Percentiles rank a stretch among this genome's conserved stretches.
These are phyloP conservation scores for Falco peregrinus DNA, from an alignment of 2,797 vertebrate species.

Conservation along the genomic window DNA sequence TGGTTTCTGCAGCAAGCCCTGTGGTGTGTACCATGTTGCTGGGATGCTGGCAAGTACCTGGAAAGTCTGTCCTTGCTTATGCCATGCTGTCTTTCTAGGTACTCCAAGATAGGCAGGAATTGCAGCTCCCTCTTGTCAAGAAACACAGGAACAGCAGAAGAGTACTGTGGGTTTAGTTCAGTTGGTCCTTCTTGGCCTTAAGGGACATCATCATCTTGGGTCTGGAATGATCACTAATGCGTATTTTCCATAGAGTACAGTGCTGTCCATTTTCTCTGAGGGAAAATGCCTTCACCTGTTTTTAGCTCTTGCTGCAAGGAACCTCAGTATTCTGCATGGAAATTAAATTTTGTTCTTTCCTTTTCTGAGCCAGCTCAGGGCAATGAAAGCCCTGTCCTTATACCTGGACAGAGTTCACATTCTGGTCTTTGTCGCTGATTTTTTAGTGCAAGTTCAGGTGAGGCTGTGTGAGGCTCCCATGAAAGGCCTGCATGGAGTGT, in stretches of 20 bases:
- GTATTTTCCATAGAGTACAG: neutral
- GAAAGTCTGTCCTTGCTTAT: neutral
- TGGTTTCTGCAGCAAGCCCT: neutral
- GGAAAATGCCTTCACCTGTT: neutral
- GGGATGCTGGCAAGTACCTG: neutral
- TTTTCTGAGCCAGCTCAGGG: neutral
- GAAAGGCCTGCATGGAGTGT: neutral
- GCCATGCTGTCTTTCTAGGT: neutral
- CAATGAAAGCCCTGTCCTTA: neutral
- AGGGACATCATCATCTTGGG: neutral
- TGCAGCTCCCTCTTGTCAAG: neutral
- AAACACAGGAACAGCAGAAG: neutral
- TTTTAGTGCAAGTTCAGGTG: neutral
- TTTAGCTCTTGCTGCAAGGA: slow-evolving; percentile 4
- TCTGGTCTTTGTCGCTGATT: neutral
- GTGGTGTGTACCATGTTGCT: neutral
- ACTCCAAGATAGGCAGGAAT: neutral
- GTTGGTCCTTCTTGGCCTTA: neutral
- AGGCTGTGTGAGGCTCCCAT: neutral
- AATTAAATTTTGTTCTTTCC: neutral
- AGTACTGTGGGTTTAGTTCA: neutral
- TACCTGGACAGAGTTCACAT: neutral
- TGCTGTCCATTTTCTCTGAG: neutral
- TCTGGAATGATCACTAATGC: neutral
- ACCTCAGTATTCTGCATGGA: neutral